These are phyloP conservation scores for Eupsittula cactorum DNA, from an alignment of 2,113 vertebrate genomes.

Conservation along the genomic window DNA sequence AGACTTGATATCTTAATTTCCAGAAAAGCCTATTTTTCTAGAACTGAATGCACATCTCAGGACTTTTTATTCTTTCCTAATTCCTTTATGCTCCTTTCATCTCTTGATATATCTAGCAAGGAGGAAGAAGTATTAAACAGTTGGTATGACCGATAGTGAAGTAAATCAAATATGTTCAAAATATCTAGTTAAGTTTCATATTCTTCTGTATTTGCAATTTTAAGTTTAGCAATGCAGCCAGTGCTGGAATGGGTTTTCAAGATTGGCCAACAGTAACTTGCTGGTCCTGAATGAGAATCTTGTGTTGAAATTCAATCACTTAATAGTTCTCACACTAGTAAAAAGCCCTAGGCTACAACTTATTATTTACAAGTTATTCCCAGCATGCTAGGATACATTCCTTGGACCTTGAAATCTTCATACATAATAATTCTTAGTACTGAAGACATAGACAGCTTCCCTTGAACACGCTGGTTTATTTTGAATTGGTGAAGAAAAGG, in stretches of 20 bases:
- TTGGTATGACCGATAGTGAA: neutral
- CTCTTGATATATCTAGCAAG: neutral
- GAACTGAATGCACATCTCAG: neutral
- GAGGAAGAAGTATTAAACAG: neutral
- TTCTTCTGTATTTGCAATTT: neutral
- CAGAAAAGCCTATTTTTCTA: neutral
- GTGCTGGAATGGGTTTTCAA: neutral
- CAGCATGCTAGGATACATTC: neutral
- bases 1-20: neutral
- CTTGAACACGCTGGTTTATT: neutral
- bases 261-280: neutral
- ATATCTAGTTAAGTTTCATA: neutral
- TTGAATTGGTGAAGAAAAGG: neutral
- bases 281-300: neutral
- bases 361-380: neutral
- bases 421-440: neutral
- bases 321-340: neutral
- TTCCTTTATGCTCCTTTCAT: neutral
- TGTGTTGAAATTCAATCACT: neutral
- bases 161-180: neutral
- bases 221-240: neutral
- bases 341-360: neutral
- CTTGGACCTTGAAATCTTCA: neutral
- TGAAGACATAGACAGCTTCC: neutral
- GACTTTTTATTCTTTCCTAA: neutral